Percentiles rank a stretch among this genome's conserved stretches.
These are phyloP conservation scores for Fregetta grallaria DNA, from an alignment of 2,113 vertebrate genomes.

Conservation along the genomic window DNA sequence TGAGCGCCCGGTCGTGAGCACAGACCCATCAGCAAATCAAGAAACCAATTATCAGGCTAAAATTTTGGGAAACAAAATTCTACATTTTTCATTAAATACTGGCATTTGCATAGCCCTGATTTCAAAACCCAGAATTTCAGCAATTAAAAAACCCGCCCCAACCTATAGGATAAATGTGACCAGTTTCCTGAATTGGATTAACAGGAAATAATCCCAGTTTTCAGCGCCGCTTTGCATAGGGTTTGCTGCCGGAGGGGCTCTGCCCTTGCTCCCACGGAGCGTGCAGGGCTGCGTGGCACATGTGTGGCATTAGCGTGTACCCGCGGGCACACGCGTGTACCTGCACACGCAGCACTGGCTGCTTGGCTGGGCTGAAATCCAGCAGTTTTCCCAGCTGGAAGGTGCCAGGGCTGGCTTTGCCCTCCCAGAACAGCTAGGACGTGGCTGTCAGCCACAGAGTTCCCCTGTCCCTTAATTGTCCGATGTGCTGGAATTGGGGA, in stretches of 20 bases:
- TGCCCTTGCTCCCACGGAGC: accelerated
- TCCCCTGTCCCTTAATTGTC: neutral
- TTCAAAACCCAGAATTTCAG: neutral
- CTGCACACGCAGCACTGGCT: accelerated
- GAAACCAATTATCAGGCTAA: accelerated
- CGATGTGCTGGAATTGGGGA: neutral
- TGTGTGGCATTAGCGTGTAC: neutral
- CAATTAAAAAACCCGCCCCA: neutral
- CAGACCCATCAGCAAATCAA: accelerated
- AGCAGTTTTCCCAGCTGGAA: accelerated
- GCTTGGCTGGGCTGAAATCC: neutral
- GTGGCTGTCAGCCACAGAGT: accelerated
- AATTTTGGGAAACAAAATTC: neutral
- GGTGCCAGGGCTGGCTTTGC: neutral
- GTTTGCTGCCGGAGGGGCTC: neutral
- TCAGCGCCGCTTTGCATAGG: neutral
- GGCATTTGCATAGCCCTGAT: accelerated
- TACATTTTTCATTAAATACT: accelerated
- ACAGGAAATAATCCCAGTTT: neutral
- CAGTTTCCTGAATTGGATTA: neutral
- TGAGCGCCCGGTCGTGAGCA: accelerated
- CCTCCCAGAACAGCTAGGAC: neutral
- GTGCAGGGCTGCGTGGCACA: neutral
- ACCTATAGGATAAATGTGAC: accelerated
- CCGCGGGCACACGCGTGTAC: neutral